Conservation (phyloP, 1,140 invertebrate genomes). For the Pseudachorutes palmiensis region DNA sequence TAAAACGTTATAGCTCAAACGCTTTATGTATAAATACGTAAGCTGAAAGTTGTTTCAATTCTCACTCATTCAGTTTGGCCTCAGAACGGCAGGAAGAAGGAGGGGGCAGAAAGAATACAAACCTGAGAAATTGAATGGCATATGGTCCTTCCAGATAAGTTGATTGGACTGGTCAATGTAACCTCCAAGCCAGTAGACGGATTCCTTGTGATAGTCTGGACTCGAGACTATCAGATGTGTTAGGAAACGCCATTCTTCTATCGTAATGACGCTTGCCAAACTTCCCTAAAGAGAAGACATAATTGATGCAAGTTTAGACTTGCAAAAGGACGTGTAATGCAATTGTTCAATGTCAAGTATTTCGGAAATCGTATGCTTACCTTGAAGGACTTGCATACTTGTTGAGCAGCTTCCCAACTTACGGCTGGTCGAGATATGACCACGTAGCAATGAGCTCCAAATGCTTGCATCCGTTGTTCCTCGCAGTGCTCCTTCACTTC, state of each 20-base stretch:
- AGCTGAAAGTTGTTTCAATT: too few relatives aligned
- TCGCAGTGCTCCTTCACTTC: constrained; percentile 50
- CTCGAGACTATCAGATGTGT: constrained; percentile 54
- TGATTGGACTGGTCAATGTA: constrained; percentile 40
- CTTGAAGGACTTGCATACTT: constrained; percentile 59
- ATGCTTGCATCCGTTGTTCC: constrained; percentile 55
- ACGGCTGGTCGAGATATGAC: constrained; percentile 63
- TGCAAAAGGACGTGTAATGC: background rate
- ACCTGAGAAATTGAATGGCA: constrained; percentile 49
- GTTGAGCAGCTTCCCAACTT: constrained; percentile 61
- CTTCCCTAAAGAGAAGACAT: constrained; percentile 40
- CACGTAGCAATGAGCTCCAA: constrained; percentile 60
- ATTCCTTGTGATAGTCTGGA: constrained; percentile 57
- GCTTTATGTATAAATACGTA: too few relatives aligned
- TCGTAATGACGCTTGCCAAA: constrained; percentile 52
- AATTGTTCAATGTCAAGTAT: background rate
- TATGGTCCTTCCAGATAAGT: constrained; percentile 55
- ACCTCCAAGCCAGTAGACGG: constrained; percentile 59
- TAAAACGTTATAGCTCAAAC: too few relatives aligned
- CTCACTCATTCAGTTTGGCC: too few relatives aligned
- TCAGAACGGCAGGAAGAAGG: too few relatives aligned
- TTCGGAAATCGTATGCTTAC: constrained; percentile 36
- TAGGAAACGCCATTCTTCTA: constrained; percentile 57
- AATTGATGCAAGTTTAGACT: too few relatives aligned
- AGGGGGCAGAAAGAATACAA: constrained; percentile 19